Evolutionary conservation across 2,888 invertebrate species (phyloP).

Genomic region (Cancer borealis): DNA sequence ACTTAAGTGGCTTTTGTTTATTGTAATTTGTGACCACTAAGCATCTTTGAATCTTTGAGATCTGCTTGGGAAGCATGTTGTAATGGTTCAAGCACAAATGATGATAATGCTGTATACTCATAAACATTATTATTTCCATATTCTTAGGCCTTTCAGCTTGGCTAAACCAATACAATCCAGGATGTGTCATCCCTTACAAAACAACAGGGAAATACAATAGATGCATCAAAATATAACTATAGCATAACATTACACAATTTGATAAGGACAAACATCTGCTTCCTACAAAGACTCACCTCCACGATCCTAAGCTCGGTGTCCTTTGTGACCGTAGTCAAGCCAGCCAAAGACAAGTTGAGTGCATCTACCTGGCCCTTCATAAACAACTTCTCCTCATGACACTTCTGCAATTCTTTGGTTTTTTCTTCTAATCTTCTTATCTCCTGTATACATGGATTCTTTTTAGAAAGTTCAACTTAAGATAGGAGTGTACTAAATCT

Average conservation of each 20-base stretch:
- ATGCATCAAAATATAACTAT: background rate
- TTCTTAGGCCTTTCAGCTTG: no score
- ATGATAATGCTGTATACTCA: no score
- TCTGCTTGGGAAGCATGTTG: no score
- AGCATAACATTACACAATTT: background rate
- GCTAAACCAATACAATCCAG: no score
- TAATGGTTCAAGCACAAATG: no score
- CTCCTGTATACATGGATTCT: background rate
- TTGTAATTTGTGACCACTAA: no score
- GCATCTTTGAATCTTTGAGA: no score
- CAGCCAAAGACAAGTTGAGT: background rate
- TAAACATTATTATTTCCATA: no score
- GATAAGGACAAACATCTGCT: background rate
- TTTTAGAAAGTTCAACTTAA: background rate
- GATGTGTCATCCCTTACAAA: no score
- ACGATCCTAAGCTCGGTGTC: background rate
- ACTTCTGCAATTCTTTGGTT: background rate
- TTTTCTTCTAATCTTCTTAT: background rate
- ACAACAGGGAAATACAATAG: no score
- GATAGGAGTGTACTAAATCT: background rate
- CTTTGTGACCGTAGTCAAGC: background rate
- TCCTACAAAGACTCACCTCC: background rate
- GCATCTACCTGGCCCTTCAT: background rate
- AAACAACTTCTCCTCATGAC: background rate
- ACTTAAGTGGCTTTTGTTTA: no score